Evolutionary conservation across 2,797 vertebrate genomes (phyloP).

Genomic region (Carapus acus): DNA sequence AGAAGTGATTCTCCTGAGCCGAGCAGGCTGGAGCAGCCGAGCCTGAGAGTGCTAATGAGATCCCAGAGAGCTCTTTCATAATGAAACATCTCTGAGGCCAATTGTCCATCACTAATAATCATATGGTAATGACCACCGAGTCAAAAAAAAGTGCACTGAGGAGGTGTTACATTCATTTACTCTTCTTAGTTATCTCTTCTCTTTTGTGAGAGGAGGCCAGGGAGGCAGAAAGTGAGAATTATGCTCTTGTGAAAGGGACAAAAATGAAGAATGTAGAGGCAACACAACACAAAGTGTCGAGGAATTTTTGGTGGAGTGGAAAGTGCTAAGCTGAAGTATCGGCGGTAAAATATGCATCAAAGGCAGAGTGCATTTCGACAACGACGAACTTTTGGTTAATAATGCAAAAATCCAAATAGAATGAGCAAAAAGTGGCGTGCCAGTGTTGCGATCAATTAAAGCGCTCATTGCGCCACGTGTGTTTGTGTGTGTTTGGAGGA

Average conservation of each 20-base stretch:
- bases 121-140: slow-evolving; percentile 67
- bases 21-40: slow-evolving; percentile 52
- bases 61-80: slow-evolving; percentile 69
- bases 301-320: slow-evolving; percentile 31
- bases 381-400: slow-evolving; percentile 26
- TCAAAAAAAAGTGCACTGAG: slow-evolving; percentile 24
- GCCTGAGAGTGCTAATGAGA: slow-evolving; percentile 68
- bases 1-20: slow-evolving; percentile 62
- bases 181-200: slow-evolving; percentile 36
- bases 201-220: slow-evolving; percentile 5
- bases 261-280: slow-evolving; percentile 23
- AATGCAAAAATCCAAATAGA: slow-evolving; percentile 22
- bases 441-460: slow-evolving; percentile 40
- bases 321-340: not conserved
- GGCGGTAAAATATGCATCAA: slow-evolving; percentile 1
- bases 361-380: slow-evolving; percentile 7
- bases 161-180: slow-evolving; percentile 51
- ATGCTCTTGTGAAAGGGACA: slow-evolving; percentile 10
- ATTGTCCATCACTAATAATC: slow-evolving; percentile 77
- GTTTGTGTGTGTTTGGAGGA: not conserved
- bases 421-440: slow-evolving; percentile 17
- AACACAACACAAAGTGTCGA: slow-evolving; percentile 7
- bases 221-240: slow-evolving; percentile 36
- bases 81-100: slow-evolving; percentile 73
- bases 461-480: not conserved